Evolutionary conservation across 1,140 invertebrate species (phyloP).

Genomic region (Forficula auricularia): DNA sequence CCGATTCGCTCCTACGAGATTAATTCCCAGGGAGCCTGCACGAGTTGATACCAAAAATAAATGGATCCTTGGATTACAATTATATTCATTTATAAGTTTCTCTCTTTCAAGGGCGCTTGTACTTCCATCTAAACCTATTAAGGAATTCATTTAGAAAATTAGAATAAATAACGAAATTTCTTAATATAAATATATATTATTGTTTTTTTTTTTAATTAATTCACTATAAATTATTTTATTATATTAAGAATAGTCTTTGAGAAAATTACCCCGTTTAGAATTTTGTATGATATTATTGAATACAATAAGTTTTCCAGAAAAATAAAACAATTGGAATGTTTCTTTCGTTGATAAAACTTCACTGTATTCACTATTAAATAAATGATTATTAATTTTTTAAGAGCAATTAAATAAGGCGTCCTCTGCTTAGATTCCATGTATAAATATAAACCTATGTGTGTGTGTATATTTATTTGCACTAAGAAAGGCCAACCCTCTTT

Average conservation of each 20-base stretch:
- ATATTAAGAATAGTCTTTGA: constrained; percentile 5
- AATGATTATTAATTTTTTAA: too few species aligned
- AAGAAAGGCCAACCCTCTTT: too few species aligned
- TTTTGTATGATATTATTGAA: too few species aligned
- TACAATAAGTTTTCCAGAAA: too few species aligned
- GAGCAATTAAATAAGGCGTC: too few species aligned
- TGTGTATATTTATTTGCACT: too few species aligned
- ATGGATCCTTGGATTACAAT: constrained; percentile 71
- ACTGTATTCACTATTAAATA: too few species aligned
- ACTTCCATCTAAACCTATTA: constrained; percentile 73
- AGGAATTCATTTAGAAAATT: constrained; percentile 17
- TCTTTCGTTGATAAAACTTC: too few species aligned
- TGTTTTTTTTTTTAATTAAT: constrained; percentile 5
- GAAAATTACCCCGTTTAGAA: too few species aligned
- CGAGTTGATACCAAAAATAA: constrained; percentile 93
- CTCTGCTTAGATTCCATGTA: too few species aligned
- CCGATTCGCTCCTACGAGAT: constrained; percentile 90
- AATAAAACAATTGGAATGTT: too few species aligned
- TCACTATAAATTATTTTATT: background rate
- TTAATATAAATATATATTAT: constrained; percentile 7
- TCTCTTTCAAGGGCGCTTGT: constrained; percentile 86
- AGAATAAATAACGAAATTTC: constrained; percentile 8
- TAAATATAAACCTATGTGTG: too few species aligned
- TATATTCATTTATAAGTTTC: constrained; percentile 93
- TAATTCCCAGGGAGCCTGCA: constrained; percentile 93